Conservation (phyloP, 2,888 invertebrate genomes). For the Allacma fusca region DNA sequence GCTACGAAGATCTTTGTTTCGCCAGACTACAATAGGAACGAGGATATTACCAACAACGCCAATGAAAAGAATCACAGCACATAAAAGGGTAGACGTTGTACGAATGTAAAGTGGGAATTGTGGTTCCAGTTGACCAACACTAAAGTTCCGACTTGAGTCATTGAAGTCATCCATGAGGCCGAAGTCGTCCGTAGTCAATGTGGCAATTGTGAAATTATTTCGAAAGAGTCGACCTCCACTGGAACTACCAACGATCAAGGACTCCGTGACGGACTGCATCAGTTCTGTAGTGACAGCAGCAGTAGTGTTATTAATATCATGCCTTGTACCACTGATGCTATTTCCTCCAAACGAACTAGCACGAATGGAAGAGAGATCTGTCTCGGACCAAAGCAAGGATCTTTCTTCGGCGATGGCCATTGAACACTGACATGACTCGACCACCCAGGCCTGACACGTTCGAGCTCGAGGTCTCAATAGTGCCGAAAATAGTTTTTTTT, state of each 20-base stretch:
- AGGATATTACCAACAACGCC: constrained; percentile 92
- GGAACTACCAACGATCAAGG: constrained; percentile 10
- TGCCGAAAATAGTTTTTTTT: neutral
- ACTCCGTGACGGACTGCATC: constrained; percentile 32
- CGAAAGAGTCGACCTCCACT: constrained; percentile 3
- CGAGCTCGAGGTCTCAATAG: neutral
- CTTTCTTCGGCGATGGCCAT: neutral
- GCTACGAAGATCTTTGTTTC: constrained; percentile 86
- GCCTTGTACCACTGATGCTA: constrained; percentile 23
- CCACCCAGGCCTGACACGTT: neutral
- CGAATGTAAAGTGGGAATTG: constrained; percentile 84
- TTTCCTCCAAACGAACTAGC: constrained; percentile 13
- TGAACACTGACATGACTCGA: constrained; percentile 3
- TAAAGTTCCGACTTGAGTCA: neutral
- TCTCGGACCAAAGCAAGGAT: constrained; percentile 18
- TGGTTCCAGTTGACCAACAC: constrained; percentile 59
- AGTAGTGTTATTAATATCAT: neutral
- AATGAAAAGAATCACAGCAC: constrained; percentile 85
- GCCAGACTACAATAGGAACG: constrained; percentile 90
- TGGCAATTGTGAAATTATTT: neutral
- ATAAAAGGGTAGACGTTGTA: constrained; percentile 86
- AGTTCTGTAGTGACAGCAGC: neutral
- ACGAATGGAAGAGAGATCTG: neutral
- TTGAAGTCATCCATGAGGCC: constrained; percentile 20
- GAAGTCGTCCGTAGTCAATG: constrained; percentile 2